Percentiles rank a stretch among this genome's conserved stretches.
These are phyloP conservation scores for Drosophila triauraria DNA, from an alignment of 1,140 invertebrate genomes.

Conservation along the genomic window DNA sequence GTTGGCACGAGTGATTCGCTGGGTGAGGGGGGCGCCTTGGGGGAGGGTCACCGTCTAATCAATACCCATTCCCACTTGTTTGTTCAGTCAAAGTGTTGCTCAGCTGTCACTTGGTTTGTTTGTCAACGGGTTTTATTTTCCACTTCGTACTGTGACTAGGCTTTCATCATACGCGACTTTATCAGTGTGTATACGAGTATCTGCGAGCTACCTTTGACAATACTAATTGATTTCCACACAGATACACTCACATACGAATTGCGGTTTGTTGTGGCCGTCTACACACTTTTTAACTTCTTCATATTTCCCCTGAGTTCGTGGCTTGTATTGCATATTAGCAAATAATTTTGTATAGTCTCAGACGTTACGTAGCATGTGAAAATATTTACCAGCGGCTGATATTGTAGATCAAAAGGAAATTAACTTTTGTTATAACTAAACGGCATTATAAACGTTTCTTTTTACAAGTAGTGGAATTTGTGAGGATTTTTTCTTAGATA, in stretches of 20 bases:
- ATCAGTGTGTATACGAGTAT: conserved; percentile 21
- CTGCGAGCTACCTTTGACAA: conserved; percentile 58
- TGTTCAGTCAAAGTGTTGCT: conserved; percentile 49
- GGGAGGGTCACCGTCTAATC: conserved; percentile 50
- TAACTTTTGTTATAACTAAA: not conserved
- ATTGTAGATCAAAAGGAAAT: not conserved
- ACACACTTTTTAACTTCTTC: conserved; percentile 25
- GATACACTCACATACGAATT: conserved; percentile 19
- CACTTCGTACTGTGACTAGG: conserved; percentile 15
- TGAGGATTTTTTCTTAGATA: not conserved
- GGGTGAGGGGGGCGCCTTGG: not conserved
- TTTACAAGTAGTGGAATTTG: not conserved
- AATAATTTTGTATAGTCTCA: conserved; percentile 13
- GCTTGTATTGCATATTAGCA: conserved; percentile 43
- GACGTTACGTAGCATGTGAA: conserved; percentile 3
- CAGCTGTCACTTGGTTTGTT: conserved; percentile 52
- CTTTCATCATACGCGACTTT: conserved; percentile 5
- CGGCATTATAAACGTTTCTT: not conserved
- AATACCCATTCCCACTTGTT: conserved; percentile 64
- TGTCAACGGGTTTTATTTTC: conserved; percentile 46
- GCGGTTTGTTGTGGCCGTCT: conserved; percentile 38
- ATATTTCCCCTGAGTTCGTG: conserved; percentile 8
- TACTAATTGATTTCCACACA: conserved; percentile 69
- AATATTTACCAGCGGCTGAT: conserved; percentile 4
- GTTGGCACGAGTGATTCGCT: conserved; percentile 1